These are phyloP conservation scores for Onchidella celtica DNA, from an alignment of 2,888 invertebrate genomes.

Conservation along the genomic window DNA sequence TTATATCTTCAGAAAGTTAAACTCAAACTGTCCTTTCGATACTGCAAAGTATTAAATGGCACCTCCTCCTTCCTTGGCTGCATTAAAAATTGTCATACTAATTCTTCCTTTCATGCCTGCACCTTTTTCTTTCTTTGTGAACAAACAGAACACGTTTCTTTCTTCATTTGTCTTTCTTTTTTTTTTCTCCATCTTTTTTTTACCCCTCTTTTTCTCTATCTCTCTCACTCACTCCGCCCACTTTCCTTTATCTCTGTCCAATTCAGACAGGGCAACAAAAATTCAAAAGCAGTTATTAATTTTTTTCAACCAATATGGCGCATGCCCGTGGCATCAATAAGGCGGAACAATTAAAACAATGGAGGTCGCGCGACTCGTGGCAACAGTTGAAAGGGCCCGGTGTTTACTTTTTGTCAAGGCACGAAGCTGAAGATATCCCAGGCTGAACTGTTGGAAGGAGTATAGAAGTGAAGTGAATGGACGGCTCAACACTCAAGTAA, in stretches of 20 bases:
- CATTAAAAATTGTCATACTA: too few relatives aligned
- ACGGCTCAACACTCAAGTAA: too few relatives aligned
- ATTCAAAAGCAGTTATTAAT: neutral
- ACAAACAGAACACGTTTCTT: neutral
- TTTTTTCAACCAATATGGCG: conserved; percentile 10
- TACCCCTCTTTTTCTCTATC: neutral
- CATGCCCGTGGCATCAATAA: conserved; percentile 13
- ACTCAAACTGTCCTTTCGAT: too few relatives aligned
- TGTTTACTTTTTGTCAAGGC: conserved; percentile 27
- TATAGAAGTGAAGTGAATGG: too few relatives aligned
- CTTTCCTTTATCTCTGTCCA: neutral
- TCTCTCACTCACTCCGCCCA: neutral
- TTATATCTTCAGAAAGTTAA: too few relatives aligned
- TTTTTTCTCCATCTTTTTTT: neutral
- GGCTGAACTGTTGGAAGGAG: conserved; percentile 5
- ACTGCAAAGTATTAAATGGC: too few relatives aligned
- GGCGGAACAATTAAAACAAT: neutral
- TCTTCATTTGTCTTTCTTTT: neutral
- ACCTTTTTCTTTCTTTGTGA: conserved; percentile 1
- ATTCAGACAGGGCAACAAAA: neutral
- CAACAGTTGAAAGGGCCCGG: neutral
- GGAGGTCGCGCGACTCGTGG: neutral
- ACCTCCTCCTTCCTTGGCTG: too few relatives aligned
- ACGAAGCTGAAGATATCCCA: conserved; percentile 16
- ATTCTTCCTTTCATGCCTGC: conserved; percentile 1